A percentile compares a stretch with the other conserved stretches of the same genome.
Conservation (phyloP, 2,113 vertebrate species). For the Brevimyrus niger region DNA sequence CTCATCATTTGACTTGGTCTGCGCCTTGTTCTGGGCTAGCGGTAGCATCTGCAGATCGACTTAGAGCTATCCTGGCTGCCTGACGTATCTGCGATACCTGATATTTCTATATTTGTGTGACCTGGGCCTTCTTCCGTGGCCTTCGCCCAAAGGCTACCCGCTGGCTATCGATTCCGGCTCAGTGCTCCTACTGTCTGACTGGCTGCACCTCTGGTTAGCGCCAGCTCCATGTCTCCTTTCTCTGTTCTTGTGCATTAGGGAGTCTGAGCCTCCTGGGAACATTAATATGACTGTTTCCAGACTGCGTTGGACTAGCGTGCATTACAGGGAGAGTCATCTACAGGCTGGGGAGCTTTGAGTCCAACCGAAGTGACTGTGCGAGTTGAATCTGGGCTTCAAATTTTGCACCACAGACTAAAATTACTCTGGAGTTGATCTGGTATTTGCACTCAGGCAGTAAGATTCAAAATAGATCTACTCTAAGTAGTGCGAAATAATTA, state of each 20-base stretch:
- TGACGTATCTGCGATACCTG: neutral
- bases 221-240: neutral
- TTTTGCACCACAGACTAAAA: slow-evolving; percentile 7
- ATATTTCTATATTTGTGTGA: slow-evolving; percentile 5
- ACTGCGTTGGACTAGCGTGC: too few relatives aligned
- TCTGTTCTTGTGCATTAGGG: neutral
- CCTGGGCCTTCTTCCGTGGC: neutral
- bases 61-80: neutral
- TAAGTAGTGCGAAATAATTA: slow-evolving; percentile 7
- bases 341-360: neutral
- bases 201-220: neutral
- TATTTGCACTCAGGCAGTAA: neutral
- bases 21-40: neutral
- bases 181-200: neutral
- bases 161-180: neutral
- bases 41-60: neutral
- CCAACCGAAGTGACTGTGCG: neutral
- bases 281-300: neutral
- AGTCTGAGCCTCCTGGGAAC: neutral
- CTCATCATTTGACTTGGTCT: neutral
- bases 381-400: neutral
- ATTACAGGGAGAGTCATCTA: neutral
- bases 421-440: neutral
- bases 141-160: neutral
- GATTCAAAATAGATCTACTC: neutral